phyloP scores from a whole-genome alignment of 2,888 invertebrate species.

The Malthinus seriepunctatus region DNA sequence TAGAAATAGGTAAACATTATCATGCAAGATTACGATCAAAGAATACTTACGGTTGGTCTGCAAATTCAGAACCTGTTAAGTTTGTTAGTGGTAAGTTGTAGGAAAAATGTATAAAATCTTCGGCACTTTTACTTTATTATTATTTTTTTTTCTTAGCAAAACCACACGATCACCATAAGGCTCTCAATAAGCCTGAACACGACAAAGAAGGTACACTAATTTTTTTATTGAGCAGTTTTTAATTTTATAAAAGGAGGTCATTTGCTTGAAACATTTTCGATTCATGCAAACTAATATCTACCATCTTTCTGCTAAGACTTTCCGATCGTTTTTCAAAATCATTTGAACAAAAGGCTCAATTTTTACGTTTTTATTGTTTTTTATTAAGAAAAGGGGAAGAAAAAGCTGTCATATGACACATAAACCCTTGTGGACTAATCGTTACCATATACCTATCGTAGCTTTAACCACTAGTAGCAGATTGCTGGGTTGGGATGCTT shows the following conservation, averaged over 20 bases:
- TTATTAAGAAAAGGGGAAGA: too few species aligned
- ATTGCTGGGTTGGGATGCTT: too few species aligned
- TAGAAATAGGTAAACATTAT: constrained; percentile 51
- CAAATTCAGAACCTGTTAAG: constrained; percentile 47
- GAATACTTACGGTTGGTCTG: constrained; percentile 57
- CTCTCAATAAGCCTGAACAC: neutral
- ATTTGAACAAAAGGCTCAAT: too few species aligned
- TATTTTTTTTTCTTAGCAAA: neutral
- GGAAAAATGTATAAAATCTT: neutral
- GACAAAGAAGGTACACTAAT: constrained; percentile 1
- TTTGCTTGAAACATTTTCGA: neutral
- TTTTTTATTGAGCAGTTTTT: neutral
- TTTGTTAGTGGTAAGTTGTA: constrained; percentile 51
- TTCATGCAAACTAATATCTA: neutral
- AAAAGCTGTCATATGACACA: too few species aligned
- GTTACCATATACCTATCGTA: too few species aligned
- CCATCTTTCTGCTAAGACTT: too few species aligned
- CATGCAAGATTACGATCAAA: constrained; percentile 52
- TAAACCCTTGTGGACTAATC: too few species aligned
- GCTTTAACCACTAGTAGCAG: too few species aligned
- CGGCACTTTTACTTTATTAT: neutral
- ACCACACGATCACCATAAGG: constrained; percentile 4
- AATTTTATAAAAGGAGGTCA: neutral
- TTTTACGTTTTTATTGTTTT: too few species aligned
- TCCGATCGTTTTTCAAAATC: too few species aligned